These are phyloP conservation scores for Mastigias papua DNA, from an alignment of 30 jellyfish, hydroid and myxozoan genomes.

Conservation along the genomic window DNA sequence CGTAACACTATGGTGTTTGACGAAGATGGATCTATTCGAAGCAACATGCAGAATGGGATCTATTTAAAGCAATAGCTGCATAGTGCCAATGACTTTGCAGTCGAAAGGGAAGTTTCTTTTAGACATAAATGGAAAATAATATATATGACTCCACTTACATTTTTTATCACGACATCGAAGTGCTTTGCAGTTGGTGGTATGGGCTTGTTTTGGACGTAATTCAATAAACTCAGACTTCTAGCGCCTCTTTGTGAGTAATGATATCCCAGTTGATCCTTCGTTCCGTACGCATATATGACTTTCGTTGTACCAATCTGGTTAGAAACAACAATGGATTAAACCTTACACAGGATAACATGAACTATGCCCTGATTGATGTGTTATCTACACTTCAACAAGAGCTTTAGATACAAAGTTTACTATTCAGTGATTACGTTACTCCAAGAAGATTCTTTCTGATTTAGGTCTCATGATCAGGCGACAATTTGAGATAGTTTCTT, in stretches of 20 bases:
- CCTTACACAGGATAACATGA: not conserved
- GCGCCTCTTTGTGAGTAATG: conserved; percentile 45
- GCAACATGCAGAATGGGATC: not conserved
- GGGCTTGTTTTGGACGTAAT: conserved; percentile 29
- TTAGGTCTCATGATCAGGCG: too few species aligned
- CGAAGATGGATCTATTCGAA: not conserved
- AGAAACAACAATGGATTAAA: not conserved
- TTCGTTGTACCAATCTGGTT: conserved; percentile 21
- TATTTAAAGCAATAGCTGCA: not conserved
- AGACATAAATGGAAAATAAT: not conserved
- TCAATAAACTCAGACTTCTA: conserved; percentile 7
- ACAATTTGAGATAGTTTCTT: too few species aligned
- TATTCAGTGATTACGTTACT: too few species aligned
- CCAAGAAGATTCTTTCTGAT: too few species aligned
- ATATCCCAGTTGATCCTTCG: not conserved
- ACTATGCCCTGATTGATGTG: not conserved
- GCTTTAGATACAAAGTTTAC: too few species aligned
- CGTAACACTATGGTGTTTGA: not conserved
- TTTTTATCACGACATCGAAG: conserved; percentile 13
- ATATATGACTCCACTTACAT: not conserved
- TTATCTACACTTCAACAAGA: too few species aligned
- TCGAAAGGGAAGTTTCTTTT: not conserved
- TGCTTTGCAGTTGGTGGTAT: conserved; percentile 24
- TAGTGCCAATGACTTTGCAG: not conserved
- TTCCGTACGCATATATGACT: conserved; percentile 46